These are phyloP conservation scores for Lithophane socia DNA, from an alignment of 2,888 invertebrate species.

Conservation along the genomic window DNA sequence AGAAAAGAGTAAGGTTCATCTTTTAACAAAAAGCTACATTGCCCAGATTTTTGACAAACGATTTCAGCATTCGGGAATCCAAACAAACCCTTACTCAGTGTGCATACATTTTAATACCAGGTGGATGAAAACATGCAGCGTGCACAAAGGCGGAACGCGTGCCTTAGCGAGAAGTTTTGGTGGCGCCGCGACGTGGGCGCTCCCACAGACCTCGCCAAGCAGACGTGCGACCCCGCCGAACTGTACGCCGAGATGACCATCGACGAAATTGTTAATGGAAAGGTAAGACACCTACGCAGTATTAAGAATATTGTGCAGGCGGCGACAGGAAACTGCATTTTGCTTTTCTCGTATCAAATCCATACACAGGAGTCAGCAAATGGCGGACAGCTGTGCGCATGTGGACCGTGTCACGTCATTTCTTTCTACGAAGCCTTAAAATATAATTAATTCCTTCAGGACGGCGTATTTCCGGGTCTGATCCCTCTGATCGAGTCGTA, in stretches of 20 bases:
- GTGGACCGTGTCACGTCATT: neutral
- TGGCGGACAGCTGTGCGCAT: too few species aligned
- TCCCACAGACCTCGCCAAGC: slow-evolving; percentile 76
- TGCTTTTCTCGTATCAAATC: neutral
- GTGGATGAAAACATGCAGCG: slow-evolving; percentile 99
- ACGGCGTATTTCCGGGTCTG: slow-evolving; percentile 97
- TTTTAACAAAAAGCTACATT: neutral
- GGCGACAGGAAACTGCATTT: neutral
- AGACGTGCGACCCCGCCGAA: slow-evolving; percentile 75
- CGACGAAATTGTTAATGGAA: slow-evolving; percentile 99
- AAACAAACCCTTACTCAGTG: neutral
- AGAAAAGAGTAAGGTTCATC: neutral
- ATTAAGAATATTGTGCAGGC: neutral
- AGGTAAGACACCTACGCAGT: slow-evolving; percentile 85
- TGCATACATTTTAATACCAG: slow-evolving; percentile 71
- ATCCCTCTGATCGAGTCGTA: slow-evolving; percentile 98
- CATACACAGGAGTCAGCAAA: neutral
- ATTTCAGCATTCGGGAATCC: neutral
- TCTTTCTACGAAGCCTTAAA: neutral
- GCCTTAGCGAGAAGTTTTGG: slow-evolving; percentile 96
- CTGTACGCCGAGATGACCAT: slow-evolving; percentile 96
- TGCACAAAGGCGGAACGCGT: slow-evolving; percentile 97
- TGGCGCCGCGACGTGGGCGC: slow-evolving; percentile 95
- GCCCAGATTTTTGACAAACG: neutral
- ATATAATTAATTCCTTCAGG: slow-evolving; percentile 85